Evolutionary conservation across 2,888 invertebrate species (phyloP).

Genomic region (Watsonalla cultraria): DNA sequence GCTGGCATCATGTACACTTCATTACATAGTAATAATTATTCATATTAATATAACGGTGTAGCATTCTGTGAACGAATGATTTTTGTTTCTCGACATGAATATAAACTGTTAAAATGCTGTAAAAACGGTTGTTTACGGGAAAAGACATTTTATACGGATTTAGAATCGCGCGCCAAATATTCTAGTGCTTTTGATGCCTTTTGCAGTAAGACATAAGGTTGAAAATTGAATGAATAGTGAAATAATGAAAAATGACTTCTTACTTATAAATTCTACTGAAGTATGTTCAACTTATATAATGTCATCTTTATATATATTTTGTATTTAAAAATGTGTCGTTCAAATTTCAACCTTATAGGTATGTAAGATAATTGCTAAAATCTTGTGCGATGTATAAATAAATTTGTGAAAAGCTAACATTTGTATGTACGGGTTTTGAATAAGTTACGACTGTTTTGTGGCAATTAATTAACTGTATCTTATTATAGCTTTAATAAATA

Average conservation of each 20-base stretch:
- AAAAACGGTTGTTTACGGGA: background rate
- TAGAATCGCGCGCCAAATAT: slow-evolving; percentile 9
- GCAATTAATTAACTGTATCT: too few relatives aligned
- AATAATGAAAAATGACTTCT: too few relatives aligned
- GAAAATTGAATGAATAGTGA: slow-evolving; percentile 7
- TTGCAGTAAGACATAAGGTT: slow-evolving; percentile 7
- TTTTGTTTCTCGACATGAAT: background rate
- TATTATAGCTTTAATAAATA: background rate
- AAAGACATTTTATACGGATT: background rate
- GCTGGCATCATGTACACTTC: too few relatives aligned
- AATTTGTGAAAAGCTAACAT: slow-evolving; percentile 7
- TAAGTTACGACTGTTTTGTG: background rate
- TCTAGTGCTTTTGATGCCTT: slow-evolving; percentile 10
- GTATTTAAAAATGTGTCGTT: slow-evolving; percentile 3
- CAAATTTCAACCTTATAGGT: slow-evolving; percentile 14
- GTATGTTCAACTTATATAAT: background rate
- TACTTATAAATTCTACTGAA: too few relatives aligned
- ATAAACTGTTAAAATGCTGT: background rate
- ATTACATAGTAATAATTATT: too few relatives aligned
- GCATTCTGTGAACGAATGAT: too few relatives aligned
- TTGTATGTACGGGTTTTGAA: slow-evolving; percentile 17
- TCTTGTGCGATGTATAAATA: slow-evolving; percentile 4
- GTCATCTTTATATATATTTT: background rate
- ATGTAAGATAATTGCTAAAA: slow-evolving; percentile 9
- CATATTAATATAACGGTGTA: too few relatives aligned